Base-by-base conservation (phyloP, 2,797 vertebrate species). In the Phataginus tricuspis region DNA sequence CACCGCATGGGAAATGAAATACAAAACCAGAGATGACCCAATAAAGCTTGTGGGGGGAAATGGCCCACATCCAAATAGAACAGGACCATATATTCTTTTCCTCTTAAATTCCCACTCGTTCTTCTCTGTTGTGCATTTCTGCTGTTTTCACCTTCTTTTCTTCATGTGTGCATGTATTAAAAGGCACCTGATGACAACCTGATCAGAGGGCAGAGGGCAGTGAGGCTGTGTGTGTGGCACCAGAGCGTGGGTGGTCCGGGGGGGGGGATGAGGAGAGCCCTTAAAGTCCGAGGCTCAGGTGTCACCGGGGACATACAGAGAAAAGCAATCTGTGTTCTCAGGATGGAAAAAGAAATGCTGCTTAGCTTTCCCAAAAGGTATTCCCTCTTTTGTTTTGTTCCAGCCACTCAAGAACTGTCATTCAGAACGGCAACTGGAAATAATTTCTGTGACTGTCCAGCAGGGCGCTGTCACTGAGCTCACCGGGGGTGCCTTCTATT, bases 161-260 rank as follows among this genome's bases (percentile, higher is more conserved):
- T 92, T 25, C 37, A 31, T 0, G 11, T 68, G 59, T 16, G 6
- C 75, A 66, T 71, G 37, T 64, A 23, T 92, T 77, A 64, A 61
- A 86, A 95, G 94, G 95, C 90, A 94, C 72, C 96, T 29, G 64
- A 96, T 72, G 69, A 95, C 78, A 74, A 71, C 49, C 64, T 68
- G 66, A 66, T 84, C 95, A 61, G 53, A 63, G 77, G 59, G 79
- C 23, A 72, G 89, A 42, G 61, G 79, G 83, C 57, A 59, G 25
- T 0, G 1, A 49, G 75, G 39, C 34, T 91, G 21, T 42, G 27
- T 59, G 72, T 34, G 75, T 31, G 71, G 92, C 83, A 91, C 71
- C 89, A 34, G 75, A 55, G 72, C 45, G 10, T 3, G 66, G 5
- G 10, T 68, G n/a, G 61, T 77, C 45, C 74, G 59, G 66, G 29